phyloP scores from a whole-genome alignment of 2,888 invertebrate species.

The Amblyjoppa proteus region DNA sequence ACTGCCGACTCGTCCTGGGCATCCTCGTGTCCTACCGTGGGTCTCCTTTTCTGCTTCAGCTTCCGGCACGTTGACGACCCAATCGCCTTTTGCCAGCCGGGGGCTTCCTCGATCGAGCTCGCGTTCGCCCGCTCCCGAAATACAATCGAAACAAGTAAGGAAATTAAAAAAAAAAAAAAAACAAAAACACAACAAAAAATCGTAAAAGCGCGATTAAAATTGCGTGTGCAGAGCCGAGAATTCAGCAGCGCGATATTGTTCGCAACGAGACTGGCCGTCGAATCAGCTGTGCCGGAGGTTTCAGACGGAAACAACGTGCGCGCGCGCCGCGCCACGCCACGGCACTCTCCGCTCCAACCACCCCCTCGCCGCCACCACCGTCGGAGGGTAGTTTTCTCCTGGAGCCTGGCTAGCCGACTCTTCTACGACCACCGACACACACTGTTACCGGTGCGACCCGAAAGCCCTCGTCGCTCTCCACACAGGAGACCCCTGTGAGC shows the following conservation, averaged over 20 bases:
- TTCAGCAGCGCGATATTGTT: slow-evolving; percentile 58
- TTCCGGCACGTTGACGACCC: slow-evolving; percentile 17
- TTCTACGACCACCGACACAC: slow-evolving; percentile 26
- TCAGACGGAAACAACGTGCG: slow-evolving; percentile 70
- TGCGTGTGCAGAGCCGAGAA: slow-evolving; percentile 40
- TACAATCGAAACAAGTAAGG: neutral
- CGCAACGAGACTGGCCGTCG: slow-evolving; percentile 61
- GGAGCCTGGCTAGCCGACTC: slow-evolving; percentile 38
- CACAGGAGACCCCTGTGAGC: slow-evolving; percentile 35
- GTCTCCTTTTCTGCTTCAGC: slow-evolving; percentile 2
- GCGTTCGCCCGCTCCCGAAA: neutral
- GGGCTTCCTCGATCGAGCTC: neutral
- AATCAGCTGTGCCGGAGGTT: slow-evolving; percentile 69
- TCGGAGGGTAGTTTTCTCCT: slow-evolving; percentile 41
- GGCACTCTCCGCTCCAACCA: slow-evolving; percentile 38
- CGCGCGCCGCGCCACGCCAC: slow-evolving; percentile 64
- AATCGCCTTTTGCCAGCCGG: neutral
- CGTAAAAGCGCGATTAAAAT: slow-evolving; percentile 21
- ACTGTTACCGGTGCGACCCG: slow-evolving; percentile 40
- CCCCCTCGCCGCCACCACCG: neutral
- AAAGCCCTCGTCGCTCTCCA: slow-evolving; percentile 46
- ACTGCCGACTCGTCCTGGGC: slow-evolving; percentile 29
- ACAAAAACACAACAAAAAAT: neutral
- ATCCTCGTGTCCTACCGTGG: slow-evolving; percentile 42
- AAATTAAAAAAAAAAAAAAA: neutral